A percentile compares a stretch with the other conserved stretches of the same genome.
These are phyloP conservation scores for Helicorthomorpha holstii DNA, from an alignment of 1,140 invertebrate genomes.

Conservation along the genomic window DNA sequence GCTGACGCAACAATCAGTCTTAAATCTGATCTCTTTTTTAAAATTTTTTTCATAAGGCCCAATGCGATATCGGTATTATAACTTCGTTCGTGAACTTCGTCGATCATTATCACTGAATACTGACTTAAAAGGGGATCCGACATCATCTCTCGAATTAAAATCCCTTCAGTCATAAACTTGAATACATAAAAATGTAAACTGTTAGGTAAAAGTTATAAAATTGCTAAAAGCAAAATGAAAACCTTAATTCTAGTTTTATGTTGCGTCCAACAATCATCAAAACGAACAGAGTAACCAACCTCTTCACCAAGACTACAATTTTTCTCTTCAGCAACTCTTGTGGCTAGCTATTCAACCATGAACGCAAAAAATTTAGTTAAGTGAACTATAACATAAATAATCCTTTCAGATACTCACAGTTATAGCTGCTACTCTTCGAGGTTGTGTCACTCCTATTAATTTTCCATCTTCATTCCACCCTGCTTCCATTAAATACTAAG, in stretches of 20 bases:
- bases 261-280: conserved; percentile 55
- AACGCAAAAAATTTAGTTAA: neutral
- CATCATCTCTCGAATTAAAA: conserved; percentile 86
- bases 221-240: conserved; percentile 8
- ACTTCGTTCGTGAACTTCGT: conserved; percentile 91
- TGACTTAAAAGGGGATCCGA: conserved; percentile 73
- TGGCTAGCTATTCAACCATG: conserved; percentile 41
- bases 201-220: neutral
- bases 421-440: conserved; percentile 74
- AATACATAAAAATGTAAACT: neutral
- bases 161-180: conserved; percentile 90
- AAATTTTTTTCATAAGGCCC: conserved; percentile 84
- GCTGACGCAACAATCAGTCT: conserved; percentile 84
- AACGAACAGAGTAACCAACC: conserved; percentile 86
- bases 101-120: conserved; percentile 81
- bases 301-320: conserved; percentile 55
- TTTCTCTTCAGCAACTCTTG: conserved; percentile 75
- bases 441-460: conserved; percentile 75
- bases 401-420: conserved; percentile 29
- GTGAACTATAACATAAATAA: neutral
- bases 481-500: conserved; percentile 70
- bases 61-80: conserved; percentile 85
- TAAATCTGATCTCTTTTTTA: conserved; percentile 65
- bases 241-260: conserved; percentile 70
- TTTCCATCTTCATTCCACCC: conserved; percentile 60